phyloP scores from a whole-genome alignment of 2,113 vertebrate species.

The Saimiri boliviensis region DNA sequence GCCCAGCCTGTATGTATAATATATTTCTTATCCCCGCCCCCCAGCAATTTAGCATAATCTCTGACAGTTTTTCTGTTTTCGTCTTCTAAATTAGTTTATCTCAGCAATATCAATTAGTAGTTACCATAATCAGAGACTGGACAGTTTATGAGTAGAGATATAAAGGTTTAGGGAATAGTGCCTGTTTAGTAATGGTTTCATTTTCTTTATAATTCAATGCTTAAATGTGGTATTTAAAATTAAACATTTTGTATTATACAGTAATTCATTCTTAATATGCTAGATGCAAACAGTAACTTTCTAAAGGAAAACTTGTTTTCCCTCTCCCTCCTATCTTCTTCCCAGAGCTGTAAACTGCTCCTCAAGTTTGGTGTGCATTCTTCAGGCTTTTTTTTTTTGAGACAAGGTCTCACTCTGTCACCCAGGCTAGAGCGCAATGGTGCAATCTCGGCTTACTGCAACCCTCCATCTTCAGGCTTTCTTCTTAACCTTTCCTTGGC shows the following conservation, averaged over 20 bases:
- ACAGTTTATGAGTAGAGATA: constrained; percentile 28
- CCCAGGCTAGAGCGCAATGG: no score
- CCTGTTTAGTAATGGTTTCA: constrained; percentile 1
- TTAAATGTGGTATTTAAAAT: neutral
- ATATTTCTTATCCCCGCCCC: neutral
- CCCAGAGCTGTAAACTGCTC: neutral
- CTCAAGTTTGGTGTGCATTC: neutral
- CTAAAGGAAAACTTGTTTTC: constrained; percentile 18
- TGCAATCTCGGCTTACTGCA: no score
- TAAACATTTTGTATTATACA: neutral
- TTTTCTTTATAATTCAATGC: neutral
- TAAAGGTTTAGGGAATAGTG: neutral
- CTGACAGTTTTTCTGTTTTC: neutral
- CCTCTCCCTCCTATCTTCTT: neutral
- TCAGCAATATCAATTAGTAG: neutral
- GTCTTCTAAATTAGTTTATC: neutral
- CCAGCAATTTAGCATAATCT: neutral
- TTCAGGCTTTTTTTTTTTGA: neutral
- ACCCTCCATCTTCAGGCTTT: neutral
- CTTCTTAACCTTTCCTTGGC: neutral
- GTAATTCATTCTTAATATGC: neutral
- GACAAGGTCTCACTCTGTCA: no score
- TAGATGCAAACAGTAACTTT: neutral
- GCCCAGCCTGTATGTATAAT: neutral
- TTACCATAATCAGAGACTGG: neutral